phyloP scores from a whole-genome alignment of 2,797 vertebrate genomes.

The Alectoris magna region DNA sequence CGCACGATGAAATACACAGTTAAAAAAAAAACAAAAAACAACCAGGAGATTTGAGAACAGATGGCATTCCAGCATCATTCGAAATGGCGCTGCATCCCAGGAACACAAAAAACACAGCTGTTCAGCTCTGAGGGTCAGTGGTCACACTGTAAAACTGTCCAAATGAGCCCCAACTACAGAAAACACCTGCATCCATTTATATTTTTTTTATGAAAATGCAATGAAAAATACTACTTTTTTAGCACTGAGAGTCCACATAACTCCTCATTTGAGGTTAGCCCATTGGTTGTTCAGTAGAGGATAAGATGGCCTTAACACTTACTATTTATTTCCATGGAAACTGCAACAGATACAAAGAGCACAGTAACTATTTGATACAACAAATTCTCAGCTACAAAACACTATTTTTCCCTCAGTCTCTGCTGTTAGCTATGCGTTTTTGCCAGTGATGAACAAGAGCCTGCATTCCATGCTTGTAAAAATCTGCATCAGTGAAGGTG shows the following conservation, averaged over 20 bases:
- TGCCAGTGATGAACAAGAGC: no score
- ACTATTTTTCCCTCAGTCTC: no score
- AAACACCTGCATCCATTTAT: conserved; percentile 23
- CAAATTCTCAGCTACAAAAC: no score
- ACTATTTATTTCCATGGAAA: no score
- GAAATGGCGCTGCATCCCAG: not conserved
- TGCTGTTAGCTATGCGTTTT: no score
- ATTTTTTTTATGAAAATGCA: not conserved
- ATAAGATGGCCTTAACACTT: no score
- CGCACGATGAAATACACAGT: not conserved
- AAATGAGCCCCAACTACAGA: conserved; percentile 32
- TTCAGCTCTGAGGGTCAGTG: not conserved
- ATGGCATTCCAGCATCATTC: not conserved
- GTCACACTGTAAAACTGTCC: not conserved
- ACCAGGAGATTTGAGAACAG: not conserved
- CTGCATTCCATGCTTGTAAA: no score
- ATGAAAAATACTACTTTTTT: not conserved
- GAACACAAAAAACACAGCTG: not conserved
- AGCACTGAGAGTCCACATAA: not conserved
- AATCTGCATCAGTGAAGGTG: no score
- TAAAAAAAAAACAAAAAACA: not conserved
- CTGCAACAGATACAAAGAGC: no score
- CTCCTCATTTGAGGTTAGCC: conserved; percentile 11
- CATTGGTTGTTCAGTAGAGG: not conserved
- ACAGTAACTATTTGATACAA: no score